Percentiles rank a stretch among this genome's conserved stretches.
Evolutionary conservation across 2,888 invertebrate genomes (phyloP).

Genomic region (Dorcus parallelipipedus): DNA sequence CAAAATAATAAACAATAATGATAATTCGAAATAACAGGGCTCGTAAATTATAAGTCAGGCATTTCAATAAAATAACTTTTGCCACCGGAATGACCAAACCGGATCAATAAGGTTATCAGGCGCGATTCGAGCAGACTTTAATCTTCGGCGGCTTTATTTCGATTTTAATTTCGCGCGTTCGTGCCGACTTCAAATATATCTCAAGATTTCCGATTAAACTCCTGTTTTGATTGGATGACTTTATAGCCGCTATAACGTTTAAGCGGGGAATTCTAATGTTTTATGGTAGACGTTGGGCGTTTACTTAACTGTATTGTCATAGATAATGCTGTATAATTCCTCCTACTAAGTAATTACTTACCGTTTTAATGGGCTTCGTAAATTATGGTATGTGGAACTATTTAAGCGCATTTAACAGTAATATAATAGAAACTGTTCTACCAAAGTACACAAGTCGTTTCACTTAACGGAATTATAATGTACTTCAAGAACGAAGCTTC

Average conservation of each 20-base stretch:
- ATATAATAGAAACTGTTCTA: no score
- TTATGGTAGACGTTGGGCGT: conserved; percentile 4
- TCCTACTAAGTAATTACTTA: conserved; percentile 12
- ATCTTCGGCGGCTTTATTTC: conserved; percentile 4
- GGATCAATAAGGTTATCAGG: no score
- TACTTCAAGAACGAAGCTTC: no score
- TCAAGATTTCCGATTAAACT: conserved; percentile 23
- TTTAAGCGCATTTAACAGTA: no score
- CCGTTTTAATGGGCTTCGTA: conserved; percentile 6
- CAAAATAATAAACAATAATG: no score
- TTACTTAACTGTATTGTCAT: conserved; percentile 15
- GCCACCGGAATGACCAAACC: no score
- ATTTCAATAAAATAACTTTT: no score
- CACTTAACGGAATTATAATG: no score
- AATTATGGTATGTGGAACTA: conserved; percentile 4
- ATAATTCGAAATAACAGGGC: no score
- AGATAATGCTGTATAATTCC: conserved; percentile 11
- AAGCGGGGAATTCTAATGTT: conserved; percentile 5
- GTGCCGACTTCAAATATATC: conserved; percentile 18
- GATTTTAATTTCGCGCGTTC: conserved; percentile 9
- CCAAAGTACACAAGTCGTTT: no score
- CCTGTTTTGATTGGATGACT: conserved; percentile 19
- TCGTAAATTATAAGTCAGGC: no score
- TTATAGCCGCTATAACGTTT: conserved; percentile 10
- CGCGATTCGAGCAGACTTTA: neutral